Conservation (phyloP, 1,140 invertebrate species). For the Nilaparvata lugens region DNA sequence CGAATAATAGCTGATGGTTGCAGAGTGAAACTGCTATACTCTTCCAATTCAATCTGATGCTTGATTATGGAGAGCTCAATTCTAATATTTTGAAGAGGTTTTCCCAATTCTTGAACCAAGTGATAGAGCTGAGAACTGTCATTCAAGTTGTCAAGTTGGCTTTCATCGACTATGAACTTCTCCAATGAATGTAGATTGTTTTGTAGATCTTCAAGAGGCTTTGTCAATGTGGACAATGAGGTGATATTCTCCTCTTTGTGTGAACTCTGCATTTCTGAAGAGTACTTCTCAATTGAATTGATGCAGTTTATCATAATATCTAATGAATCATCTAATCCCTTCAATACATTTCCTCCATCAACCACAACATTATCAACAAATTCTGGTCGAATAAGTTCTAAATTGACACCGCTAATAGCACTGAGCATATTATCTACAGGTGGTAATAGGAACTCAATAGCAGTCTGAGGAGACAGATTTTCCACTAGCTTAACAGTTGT, state of each 20-base stretch:
- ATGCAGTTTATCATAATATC: slow-evolving; percentile 24
- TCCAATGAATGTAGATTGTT: slow-evolving; percentile 19
- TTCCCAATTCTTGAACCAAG: slow-evolving; percentile 23
- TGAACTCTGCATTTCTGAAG: slow-evolving; percentile 7
- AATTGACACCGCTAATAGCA: slow-evolving; percentile 34
- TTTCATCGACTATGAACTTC: slow-evolving; percentile 14
- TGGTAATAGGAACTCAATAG: slow-evolving; percentile 38
- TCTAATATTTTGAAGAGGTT: slow-evolving; percentile 25
- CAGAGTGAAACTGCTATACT: slow-evolving; percentile 15
- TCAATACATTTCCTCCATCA: slow-evolving; percentile 22
- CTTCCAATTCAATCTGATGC: slow-evolving; percentile 26
- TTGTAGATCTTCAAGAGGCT: slow-evolving; percentile 23
- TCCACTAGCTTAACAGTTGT: slow-evolving; percentile 26
- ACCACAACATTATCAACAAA: slow-evolving; percentile 22
- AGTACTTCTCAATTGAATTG: slow-evolving; percentile 20
- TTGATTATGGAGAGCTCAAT: slow-evolving; percentile 25
- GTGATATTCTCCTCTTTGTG: slow-evolving; percentile 11
- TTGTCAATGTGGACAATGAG: slow-evolving; percentile 19
- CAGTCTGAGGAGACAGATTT: slow-evolving; percentile 26
- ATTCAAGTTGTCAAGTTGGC: slow-evolving; percentile 9
- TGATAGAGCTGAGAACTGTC: slow-evolving; percentile 17
- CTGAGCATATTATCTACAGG: slow-evolving; percentile 42
- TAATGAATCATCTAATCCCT: slow-evolving; percentile 21
- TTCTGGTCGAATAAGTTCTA: slow-evolving; percentile 19
- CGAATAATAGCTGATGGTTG: background rate